Base-by-base conservation (phyloP, 2,888 invertebrate genomes). In the Erpobdella octoculata region DNA sequence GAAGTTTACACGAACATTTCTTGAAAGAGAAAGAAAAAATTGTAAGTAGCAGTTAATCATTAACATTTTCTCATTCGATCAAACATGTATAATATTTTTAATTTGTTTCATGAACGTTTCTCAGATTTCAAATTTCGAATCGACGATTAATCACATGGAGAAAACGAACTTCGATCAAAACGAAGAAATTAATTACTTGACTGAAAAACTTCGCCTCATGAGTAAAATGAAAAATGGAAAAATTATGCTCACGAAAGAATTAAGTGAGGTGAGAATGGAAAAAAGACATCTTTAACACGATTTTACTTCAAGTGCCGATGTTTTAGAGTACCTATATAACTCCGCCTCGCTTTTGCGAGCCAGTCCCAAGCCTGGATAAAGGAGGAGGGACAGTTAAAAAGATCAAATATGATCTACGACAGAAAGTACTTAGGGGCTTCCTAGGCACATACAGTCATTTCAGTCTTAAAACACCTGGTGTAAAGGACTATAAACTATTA, bases 21-120 rank as follows among this genome's bases (percentile, higher is more conserved):
- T 36, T 65, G 37, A 36, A 21, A 37, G 65, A 65, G 36, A 65
- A 36, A 65, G 35, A 65, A 33, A 25, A 9, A 1, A 37, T 65
- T 35, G 65, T 65, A 3, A 18, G 65, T 5, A 58, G n/a, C 28
- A 41, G 46, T 33, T 1, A 12, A 62, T n/a, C 9, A 1, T 15
- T 6, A 5, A 1, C 8, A n/a, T 53, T 53, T 53, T 53, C n/a
- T 2, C 21, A n/a, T 18, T 46, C 46, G 5, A 53, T n/a, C 4
- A 25, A 21, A 1, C 53, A 2, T 21, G 28, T 25, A 15, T 53
- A 25, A 53, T 9, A 21, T 53, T 53, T 8, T 53, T 25, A 53
- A 25, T 53, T 53, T 28, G n/a, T n/a, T n/a, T n/a, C n/a, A n/a
- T n/a, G n/a, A n/a, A n/a, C n/a, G n/a, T n/a, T n/a, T 28, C 21